These are phyloP conservation scores for Myiothlypis chrysogaster DNA, from an alignment of 2,797 vertebrate species.

Conservation along the genomic window DNA sequence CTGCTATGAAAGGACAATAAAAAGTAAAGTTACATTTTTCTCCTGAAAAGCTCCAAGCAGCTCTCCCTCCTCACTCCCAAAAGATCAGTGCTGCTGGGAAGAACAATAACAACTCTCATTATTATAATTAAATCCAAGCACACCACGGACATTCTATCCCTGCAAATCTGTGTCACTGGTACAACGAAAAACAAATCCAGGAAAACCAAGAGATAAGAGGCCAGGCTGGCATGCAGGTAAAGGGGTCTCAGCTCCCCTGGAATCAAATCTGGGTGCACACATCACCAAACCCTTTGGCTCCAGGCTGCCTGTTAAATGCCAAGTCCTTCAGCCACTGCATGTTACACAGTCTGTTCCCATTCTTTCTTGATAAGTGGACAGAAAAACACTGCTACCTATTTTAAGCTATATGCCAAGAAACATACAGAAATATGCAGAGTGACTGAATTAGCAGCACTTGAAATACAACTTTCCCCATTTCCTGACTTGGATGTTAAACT, in stretches of 20 bases:
- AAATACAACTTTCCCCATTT: background rate
- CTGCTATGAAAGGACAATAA: background rate
- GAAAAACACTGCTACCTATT: background rate
- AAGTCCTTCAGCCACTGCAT: background rate
- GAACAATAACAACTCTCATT: fast-evolving
- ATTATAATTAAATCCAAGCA: background rate
- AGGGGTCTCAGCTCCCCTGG: background rate
- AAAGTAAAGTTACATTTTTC: background rate
- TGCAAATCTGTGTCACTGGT: background rate
- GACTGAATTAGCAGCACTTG: background rate
- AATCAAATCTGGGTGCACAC: background rate
- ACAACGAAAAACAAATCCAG: background rate
- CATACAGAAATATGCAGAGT: background rate
- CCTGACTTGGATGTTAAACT: background rate
- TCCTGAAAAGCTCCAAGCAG: background rate
- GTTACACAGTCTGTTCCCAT: background rate
- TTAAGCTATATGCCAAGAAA: background rate
- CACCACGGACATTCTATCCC: background rate
- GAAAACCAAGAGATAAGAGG: background rate
- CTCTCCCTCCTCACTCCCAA: background rate
- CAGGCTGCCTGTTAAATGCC: background rate
- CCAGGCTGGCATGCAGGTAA: fast-evolving
- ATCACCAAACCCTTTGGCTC: background rate
- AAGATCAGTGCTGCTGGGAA: background rate
- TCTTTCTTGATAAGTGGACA: background rate